Base-by-base conservation (phyloP, 2,888 invertebrate genomes). In the Apamea anceps region DNA sequence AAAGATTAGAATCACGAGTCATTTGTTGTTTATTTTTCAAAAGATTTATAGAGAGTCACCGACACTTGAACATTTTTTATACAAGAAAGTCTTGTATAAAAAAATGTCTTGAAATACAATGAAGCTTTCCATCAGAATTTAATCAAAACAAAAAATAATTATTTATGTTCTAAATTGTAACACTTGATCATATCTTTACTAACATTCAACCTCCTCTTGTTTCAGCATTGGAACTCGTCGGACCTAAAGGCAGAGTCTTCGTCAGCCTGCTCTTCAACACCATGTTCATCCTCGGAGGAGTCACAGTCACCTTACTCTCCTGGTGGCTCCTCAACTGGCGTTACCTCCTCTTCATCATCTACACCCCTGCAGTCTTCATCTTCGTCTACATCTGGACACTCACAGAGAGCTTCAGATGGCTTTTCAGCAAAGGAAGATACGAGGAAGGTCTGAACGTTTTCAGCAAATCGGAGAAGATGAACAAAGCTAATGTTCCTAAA, bases 401-500 rank as follows among this genome's bases (percentile, higher is more conserved):
- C 0, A 94, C 95, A 0, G 97, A 97, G 80, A 96, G 96, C 81
- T 96, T 96, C 89, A 90, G 97, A 75, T 97, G 97, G 97, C 91
- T 94, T 54, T 95, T 97, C 90, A 98, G 98, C 77, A 98, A 98
- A 91, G 98, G 98, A 1, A 97, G 97, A 85, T 97, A 97, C 85
- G 97, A 98, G 37, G 97, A 98, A 88, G 98, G 98, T 0, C 96
- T 98, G 62, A 95, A 95, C 8, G 97, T 98, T 1, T 94, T 98
- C 4, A 95, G 94, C 18, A 97, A 96, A 90, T 97, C 98, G 15
- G 98, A 98, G 1, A 97, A 95, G 85, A 95, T 98, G 72, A 98
- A 98, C 90, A 97, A 97, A 7, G 95, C 95, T 0, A 93, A 94
- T 28, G 94, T 97, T 0, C 95, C 97, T 0, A 96, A 97, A 85